Evolutionary conservation across 2,888 invertebrate genomes (phyloP), one percentile per base, ranked within the genome.

Genomic region (Camponotus fellah): DNA sequence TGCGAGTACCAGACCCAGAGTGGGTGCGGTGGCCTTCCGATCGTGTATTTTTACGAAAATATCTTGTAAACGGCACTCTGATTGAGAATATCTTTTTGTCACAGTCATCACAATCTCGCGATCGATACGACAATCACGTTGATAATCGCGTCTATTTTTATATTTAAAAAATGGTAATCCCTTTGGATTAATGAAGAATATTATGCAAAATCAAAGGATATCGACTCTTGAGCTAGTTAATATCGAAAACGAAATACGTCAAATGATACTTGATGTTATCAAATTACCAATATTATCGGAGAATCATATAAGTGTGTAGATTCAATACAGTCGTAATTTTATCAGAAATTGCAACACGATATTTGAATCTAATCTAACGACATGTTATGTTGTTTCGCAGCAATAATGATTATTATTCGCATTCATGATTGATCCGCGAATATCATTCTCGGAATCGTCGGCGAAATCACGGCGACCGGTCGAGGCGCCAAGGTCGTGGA

Each of bases 401-500:
- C 17, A 14, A 9, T 32, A 46, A 68, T 53, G 17, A 53, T 53
- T 53, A 49, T 79, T 34, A 46, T 21, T 71, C 26, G 17, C 21
- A 12, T 60, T 71, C 34, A 46, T 60, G 37, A 71, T 80, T 46
- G 72, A 12, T 43, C 21, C 21, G 34, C 71, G 56, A 82, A 37
- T 68, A 77, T 60, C 82, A 77, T 77, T 75, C 71, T 84, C 81
- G 66, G 64, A 71, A 71, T 88, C 77, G 74, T 32, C 77, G 69
- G 32, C 62, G 17, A 60, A 53, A 87, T 74, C 66, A 66, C 72
- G 82, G 53, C 72, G 85, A 58, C 66, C 76, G 64, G 71, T 62
- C 71, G 75, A 56, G 68, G 66, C 58, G 84, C 85, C 87, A 90
- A 90, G 90, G 88, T 82, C 89, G 87, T 85, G 85, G 86, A 85